These are phyloP conservation scores for Syngnathus rostellatus DNA, from an alignment of 2,797 vertebrate genomes.

Conservation along the genomic window DNA sequence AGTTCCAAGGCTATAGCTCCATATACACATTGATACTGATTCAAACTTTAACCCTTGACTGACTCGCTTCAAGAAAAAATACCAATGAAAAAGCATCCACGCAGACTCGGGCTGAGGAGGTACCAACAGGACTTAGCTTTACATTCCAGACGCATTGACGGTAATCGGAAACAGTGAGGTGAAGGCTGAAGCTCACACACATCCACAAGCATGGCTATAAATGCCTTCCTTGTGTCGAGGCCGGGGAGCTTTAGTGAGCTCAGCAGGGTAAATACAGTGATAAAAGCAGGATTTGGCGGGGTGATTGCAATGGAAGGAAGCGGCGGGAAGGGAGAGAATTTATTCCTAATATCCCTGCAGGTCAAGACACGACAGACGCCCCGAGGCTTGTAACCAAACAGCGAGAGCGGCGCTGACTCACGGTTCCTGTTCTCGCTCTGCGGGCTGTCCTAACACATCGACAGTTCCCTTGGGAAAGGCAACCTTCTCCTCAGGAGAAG, in stretches of 20 bases:
- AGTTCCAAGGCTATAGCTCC: neutral
- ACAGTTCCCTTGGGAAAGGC: slow-evolving; percentile 45
- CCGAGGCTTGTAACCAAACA: slow-evolving; percentile 47
- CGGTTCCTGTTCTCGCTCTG: slow-evolving; percentile 55
- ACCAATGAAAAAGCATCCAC: neutral
- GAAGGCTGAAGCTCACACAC: slow-evolving; percentile 48
- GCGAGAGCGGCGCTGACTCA: slow-evolving; percentile 54
- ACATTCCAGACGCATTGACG: slow-evolving; percentile 27
- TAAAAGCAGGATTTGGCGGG: slow-evolving; percentile 58
- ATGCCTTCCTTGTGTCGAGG: slow-evolving; percentile 55
- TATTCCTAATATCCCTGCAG: slow-evolving; percentile 45
- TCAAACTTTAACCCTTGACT: neutral
- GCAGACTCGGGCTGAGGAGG: neutral
- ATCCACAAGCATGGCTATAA: slow-evolving; percentile 38
- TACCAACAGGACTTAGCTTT: slow-evolving; percentile 15
- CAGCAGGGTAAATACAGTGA: slow-evolving; percentile 56
- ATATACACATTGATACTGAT: slow-evolving; percentile 41
- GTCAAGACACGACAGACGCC: slow-evolving; percentile 49
- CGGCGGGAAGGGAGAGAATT: slow-evolving; percentile 42
- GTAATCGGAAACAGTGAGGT: slow-evolving; percentile 40
- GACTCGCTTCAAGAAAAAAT: neutral
- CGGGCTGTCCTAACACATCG: slow-evolving; percentile 59
- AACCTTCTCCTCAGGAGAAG: slow-evolving; percentile 28
- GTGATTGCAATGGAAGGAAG: slow-evolving; percentile 51
- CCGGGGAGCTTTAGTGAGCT: slow-evolving; percentile 57